These are phyloP conservation scores for Neopelma chrysocephalum DNA, from an alignment of 2,797 vertebrate genomes.

Conservation along the genomic window DNA sequence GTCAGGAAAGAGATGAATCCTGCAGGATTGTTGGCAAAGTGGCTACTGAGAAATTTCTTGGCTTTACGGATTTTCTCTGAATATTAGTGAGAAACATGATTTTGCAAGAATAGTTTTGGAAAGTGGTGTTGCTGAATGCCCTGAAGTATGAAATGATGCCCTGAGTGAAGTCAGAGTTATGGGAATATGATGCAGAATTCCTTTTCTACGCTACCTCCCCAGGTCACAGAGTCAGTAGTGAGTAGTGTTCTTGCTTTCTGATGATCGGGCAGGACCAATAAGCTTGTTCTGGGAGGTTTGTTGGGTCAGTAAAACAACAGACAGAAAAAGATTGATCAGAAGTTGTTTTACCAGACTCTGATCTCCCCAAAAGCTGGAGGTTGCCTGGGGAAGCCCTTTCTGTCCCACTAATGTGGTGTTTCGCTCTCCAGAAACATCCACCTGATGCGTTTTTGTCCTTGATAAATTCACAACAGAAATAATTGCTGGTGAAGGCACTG, in stretches of 20 bases:
- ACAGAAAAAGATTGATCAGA: fast-evolving
- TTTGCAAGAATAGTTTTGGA: fast-evolving
- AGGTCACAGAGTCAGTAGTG: not conserved
- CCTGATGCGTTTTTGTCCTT: fast-evolving
- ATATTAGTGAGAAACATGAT: not conserved
- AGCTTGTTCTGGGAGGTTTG: not conserved
- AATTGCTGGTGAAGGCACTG: fast-evolving
- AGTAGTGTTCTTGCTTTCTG: not conserved
- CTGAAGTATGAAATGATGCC: not conserved
- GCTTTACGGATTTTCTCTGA: not conserved
- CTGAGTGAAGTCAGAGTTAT: not conserved
- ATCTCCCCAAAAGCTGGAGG: not conserved
- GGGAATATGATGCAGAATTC: not conserved
- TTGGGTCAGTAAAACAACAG: not conserved
- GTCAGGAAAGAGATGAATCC: not conserved
- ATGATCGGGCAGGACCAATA: not conserved
- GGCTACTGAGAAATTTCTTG: not conserved
- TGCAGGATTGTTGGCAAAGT: not conserved
- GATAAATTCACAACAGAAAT: too few species aligned
- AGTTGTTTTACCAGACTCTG: not conserved
- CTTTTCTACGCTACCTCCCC: not conserved
- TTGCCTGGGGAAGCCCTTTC: not conserved
- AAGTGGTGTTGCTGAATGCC: not conserved
- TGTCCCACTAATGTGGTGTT: fast-evolving
- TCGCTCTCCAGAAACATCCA: not conserved